Conservation (phyloP, 2,797 vertebrate genomes). For the Pteropus rufus region DNA sequence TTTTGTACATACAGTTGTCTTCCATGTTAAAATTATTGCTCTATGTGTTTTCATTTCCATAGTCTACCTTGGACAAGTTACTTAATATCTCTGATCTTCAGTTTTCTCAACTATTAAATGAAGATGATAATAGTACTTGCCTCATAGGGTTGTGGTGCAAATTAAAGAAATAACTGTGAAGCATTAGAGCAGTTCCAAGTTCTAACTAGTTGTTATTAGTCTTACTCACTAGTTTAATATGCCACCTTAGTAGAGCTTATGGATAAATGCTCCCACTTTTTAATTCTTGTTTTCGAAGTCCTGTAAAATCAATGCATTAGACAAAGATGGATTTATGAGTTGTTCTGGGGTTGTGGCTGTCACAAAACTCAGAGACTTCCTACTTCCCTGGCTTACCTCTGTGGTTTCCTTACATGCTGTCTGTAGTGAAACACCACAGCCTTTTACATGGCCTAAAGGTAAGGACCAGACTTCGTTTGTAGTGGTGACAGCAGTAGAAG, state of each 20-base stretch:
- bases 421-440: constrained; percentile 40
- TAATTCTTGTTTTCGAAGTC: background rate
- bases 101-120: background rate
- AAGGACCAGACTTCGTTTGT: constrained; percentile 27
- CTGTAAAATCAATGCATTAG: background rate
- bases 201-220: background rate
- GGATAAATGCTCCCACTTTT: too few relatives aligned
- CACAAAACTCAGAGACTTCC: constrained; percentile 1
- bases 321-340: background rate
- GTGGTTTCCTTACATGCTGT: constrained; percentile 51
- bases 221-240: background rate
- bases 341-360: constrained; percentile 22
- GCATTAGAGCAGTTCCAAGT: background rate
- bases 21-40: background rate
- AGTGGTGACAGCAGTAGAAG: constrained; percentile 55
- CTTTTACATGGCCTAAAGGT: background rate
- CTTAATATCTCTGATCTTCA: background rate
- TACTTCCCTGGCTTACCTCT: constrained; percentile 6
- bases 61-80: background rate
- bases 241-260: background rate
- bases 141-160: background rate
- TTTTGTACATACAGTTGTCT: background rate
- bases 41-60: background rate
- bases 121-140: background rate
- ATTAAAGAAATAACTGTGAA: background rate